Evolutionary conservation across 2,797 vertebrate species (phyloP).

Genomic region (Ceryle rudis): DNA sequence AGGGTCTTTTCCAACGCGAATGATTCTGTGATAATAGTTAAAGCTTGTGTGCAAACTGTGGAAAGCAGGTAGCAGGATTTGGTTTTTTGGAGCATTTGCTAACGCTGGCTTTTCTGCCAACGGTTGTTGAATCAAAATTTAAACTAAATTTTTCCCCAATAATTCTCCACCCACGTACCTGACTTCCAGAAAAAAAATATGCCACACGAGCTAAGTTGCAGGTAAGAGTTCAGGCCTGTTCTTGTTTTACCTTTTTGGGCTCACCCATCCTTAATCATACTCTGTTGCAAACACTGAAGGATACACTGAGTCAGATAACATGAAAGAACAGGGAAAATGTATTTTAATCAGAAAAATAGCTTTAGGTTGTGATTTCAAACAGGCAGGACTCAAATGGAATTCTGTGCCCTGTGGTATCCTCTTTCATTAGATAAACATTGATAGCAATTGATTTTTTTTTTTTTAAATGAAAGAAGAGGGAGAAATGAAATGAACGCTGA

Average conservation of each 20-base stretch:
- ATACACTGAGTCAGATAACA: constrained; percentile 28
- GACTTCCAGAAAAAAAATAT: background rate
- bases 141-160: background rate
- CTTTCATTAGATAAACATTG: background rate
- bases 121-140: background rate
- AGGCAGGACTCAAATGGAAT: background rate
- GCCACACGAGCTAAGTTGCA: background rate
- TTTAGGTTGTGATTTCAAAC: background rate
- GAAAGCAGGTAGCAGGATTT: background rate
- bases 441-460: background rate
- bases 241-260: constrained; percentile 33
- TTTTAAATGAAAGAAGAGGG: background rate
- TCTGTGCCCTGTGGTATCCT: background rate
- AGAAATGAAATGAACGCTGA: background rate
- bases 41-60: background rate
- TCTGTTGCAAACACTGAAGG: background rate
- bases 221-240: constrained; percentile 39
- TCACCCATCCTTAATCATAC: constrained; percentile 19
- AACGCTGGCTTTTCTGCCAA: background rate
- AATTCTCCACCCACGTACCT: constrained; percentile 30
- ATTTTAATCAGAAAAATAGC: constrained; percentile 3
- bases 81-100: background rate
- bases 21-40: too few species aligned
- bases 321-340: constrained; percentile 16
- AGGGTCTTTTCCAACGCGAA: too few species aligned